phyloP scores from a whole-genome alignment of 53 echinoderm and acorn worm species.

The Astropecten irregularis region DNA sequence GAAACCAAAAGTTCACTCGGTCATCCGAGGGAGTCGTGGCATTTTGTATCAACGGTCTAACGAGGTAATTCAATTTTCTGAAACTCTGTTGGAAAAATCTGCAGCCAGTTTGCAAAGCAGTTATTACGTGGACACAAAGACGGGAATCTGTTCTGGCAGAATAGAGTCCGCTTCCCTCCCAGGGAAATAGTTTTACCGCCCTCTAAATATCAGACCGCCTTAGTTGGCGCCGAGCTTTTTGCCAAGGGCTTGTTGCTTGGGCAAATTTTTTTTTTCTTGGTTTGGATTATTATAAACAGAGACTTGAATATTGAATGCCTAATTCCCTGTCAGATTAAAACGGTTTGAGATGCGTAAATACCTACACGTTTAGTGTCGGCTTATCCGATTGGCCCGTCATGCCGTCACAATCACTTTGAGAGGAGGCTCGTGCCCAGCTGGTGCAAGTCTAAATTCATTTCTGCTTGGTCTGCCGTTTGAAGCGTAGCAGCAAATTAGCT shows the following conservation, averaged over 20 bases:
- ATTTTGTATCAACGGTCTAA: too few relatives aligned
- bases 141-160: too few relatives aligned
- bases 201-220: neutral
- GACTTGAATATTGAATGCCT: neutral
- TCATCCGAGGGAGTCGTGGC: too few relatives aligned
- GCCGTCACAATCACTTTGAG: neutral
- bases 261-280: neutral
- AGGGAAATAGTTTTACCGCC: neutral
- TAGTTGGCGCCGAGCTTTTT: neutral
- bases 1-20: too few relatives aligned
- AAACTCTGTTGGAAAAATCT: too few relatives aligned
- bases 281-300: constrained; percentile 1
- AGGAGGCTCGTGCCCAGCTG: neutral
- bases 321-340: neutral
- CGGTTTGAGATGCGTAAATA: neutral
- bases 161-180: neutral
- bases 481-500: neutral
- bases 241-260: neutral
- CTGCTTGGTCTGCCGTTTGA: neutral
- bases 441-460: neutral
- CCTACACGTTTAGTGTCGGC: neutral
- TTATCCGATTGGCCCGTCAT: neutral
- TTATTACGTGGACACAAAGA: too few relatives aligned
- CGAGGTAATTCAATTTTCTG: too few relatives aligned
- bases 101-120: too few relatives aligned